These are phyloP conservation scores for Gavia stellata DNA, from an alignment of 2,113 vertebrate genomes.

Conservation along the genomic window DNA sequence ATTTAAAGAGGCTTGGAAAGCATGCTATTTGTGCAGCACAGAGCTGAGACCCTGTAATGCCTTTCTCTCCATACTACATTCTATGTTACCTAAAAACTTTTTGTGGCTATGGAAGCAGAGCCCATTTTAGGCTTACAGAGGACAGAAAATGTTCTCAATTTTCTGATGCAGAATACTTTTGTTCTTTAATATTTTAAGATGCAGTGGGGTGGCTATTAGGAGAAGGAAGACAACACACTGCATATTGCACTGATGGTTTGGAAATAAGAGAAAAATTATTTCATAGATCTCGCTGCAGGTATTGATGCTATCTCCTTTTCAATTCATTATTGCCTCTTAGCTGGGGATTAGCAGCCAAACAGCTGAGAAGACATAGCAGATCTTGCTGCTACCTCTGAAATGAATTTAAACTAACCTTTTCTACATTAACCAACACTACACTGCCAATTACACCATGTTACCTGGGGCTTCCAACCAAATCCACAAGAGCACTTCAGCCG, in stretches of 20 bases:
- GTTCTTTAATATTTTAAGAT: background rate
- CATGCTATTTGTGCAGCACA: background rate
- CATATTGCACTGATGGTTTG: background rate
- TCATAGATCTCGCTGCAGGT: background rate
- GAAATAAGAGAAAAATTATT: background rate
- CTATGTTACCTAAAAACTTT: background rate
- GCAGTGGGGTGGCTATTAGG: background rate
- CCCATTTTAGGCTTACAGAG: background rate
- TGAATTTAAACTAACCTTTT: background rate
- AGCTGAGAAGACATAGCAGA: background rate
- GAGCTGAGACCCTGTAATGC: background rate
- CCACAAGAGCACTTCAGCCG: background rate
- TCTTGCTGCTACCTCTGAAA: background rate
- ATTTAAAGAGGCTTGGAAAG: background rate
- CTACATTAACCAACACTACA: background rate
- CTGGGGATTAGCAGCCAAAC: background rate
- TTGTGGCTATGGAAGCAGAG: background rate
- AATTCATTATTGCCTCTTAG: background rate
- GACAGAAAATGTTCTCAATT: background rate
- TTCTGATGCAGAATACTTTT: background rate
- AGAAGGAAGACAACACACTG: background rate
- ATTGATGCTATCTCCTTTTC: background rate
- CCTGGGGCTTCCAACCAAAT: background rate
- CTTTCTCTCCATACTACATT: background rate
- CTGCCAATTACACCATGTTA: background rate